Evolutionary conservation across 1,140 invertebrate genomes (phyloP), one percentile per base, ranked within the genome.

Genomic region (Mizuhopecten yessoensis): DNA sequence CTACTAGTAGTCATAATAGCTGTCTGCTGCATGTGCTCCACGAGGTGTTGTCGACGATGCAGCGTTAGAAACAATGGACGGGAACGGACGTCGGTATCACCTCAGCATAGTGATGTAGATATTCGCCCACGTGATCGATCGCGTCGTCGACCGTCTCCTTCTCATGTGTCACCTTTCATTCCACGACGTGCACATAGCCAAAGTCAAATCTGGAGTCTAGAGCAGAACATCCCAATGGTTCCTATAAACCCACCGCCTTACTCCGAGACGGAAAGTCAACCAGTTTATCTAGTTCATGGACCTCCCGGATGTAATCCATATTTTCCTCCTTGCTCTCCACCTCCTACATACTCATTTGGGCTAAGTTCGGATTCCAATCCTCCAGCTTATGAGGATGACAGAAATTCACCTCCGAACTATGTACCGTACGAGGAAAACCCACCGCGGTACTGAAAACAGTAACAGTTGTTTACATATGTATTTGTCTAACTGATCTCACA

Each of bases 281-380:
- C 57, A 29, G 57, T 75, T 23, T 75, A 29, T 29, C 29, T 75
- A 75, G 57, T 75, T 7, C 23, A 75, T 3, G 57, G 57, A 75
- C 23, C 29, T 75, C 57, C 57, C n/a, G 57, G n/a, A 75, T 75
- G 29, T 29, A 75, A 75, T 75, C 29, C 57, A 75, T 75, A 75
- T n/a, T 5, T 5, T 13, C 20, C 57, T 75, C 57, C 57, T 23
- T 75, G 23, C 5, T 75, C 57, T 5, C 57, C 57, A 5, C 57
- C 57, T 75, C 57, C 57, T 3, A 75, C 57, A 17, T 75, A 75
- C 29, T 75, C 57, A 29, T 75, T 0, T 75, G 57, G 57, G 23
- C 57, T 75, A 7, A 75, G 57, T 29, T 75, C 57, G 57, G 57
- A 75, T 75, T 75, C 57, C 11, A 75, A 75, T 75, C 57, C 57